Base-by-base conservation (phyloP, 2,797 vertebrate genomes). In the Pristis pectinata region DNA sequence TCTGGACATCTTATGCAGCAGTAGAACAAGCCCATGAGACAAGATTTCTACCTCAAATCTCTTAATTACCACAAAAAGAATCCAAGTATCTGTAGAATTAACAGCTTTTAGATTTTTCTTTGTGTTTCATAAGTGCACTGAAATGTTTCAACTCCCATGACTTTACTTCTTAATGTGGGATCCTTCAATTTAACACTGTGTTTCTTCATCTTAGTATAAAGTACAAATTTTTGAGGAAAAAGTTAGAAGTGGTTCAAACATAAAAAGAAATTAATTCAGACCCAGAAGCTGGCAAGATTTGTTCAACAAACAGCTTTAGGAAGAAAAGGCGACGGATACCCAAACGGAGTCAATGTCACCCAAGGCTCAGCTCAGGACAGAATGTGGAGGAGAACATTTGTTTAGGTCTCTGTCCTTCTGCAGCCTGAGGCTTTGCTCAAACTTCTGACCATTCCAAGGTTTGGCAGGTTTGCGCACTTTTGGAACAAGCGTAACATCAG, bases 91-190 rank as follows among this genome's bases (percentile, higher is more conserved):
- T 56, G 44, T 74, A 76, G 94, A 94, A 34, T 56, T 94, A 70
- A 94, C 92, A 56, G 92, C 11, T 76, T 53, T 30, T 74, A 94
- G n/a, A 56, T 67, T 74, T 76, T 94, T 76, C 70, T 17, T 30
- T 56, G 92, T 94, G 92, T 94, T 94, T 94, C 67, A 53, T 76
- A 94, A 94, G 44, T 76, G 74, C 92, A 94, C 92, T n/a, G 92
- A 94, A 94, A 74, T 41, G 67, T 94, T 49, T 49, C 44, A 94
- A 94, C 41, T 74, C 92, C 92, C 92, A 74, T 74, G 27, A 30
- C 41, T 93, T 44, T 22, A 11, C 49, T 94, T 49, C 41, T 94
- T 44, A 49, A 74, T 0, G 1, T 56, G 70, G 70, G 70, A 76
- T 17, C 64, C 67, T 61, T 91, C 70, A 72, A 76, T 94, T 94